Conservation (phyloP, 2,797 vertebrate genomes). For the Brotula barbata region DNA sequence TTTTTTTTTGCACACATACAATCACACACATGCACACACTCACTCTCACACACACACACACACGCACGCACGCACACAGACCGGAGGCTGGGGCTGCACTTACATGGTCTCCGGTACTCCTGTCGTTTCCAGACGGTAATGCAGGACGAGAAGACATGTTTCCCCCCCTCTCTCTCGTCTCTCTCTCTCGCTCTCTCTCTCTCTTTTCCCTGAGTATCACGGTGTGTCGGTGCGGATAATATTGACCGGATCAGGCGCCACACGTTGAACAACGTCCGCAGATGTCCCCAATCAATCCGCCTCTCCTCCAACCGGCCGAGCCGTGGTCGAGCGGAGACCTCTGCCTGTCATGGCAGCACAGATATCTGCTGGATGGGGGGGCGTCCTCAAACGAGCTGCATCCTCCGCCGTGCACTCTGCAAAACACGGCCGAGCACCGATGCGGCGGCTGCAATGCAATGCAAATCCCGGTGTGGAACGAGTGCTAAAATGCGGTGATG, state of each 20-base stretch:
- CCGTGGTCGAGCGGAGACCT: slow-evolving; percentile 73
- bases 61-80: slow-evolving; percentile 36
- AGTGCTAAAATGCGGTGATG: slow-evolving; percentile 73
- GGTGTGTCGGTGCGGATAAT: slow-evolving; percentile 50
- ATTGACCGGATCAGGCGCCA: slow-evolving; percentile 55
- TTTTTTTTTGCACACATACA: too few relatives aligned
- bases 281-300: slow-evolving; percentile 69
- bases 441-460: slow-evolving; percentile 60
- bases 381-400: slow-evolving; percentile 77
- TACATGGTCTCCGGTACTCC: slow-evolving; percentile 86
- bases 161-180: slow-evolving; percentile 40
- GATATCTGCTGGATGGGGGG: slow-evolving; percentile 56
- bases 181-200: slow-evolving; percentile 25
- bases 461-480: slow-evolving; percentile 51
- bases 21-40: not conserved
- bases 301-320: slow-evolving; percentile 69
- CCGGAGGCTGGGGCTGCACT: slow-evolving; percentile 70
- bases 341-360: slow-evolving; percentile 80
- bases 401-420: slow-evolving; percentile 64
- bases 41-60: not conserved
- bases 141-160: slow-evolving; percentile 88
- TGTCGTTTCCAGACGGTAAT: slow-evolving; percentile 88
- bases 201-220: slow-evolving; percentile 72
- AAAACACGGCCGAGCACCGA: slow-evolving; percentile 35
- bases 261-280: slow-evolving; percentile 65